phyloP scores from a whole-genome alignment of 1,140 invertebrate species.

The Notospermus geniculatus region DNA sequence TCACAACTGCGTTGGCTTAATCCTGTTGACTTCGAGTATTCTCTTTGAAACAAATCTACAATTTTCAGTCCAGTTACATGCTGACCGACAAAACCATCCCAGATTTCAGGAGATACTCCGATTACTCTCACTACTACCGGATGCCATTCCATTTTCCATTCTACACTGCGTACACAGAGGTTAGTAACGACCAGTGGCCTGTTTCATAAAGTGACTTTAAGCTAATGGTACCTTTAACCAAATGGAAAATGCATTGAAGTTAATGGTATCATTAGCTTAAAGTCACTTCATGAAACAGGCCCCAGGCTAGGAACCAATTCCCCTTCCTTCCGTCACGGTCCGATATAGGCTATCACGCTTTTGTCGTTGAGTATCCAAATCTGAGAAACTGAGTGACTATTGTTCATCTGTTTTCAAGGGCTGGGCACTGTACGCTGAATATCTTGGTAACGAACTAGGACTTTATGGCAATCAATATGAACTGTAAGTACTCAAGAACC shows the following conservation, averaged over 20 bases:
- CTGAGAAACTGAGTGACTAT: too few species aligned
- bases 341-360: too few species aligned
- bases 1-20: conserved; percentile 6
- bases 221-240: too few species aligned
- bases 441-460: conserved; percentile 54
- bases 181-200: conserved; percentile 24
- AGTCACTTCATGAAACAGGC: too few species aligned
- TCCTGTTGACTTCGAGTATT: not conserved
- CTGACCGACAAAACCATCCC: conserved; percentile 33
- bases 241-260: too few species aligned
- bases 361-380: too few species aligned
- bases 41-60: too few species aligned
- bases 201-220: too few species aligned
- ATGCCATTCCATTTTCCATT: conserved; percentile 54
- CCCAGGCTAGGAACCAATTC: too few species aligned
- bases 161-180: conserved; percentile 53
- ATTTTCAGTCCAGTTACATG: conserved; percentile 29
- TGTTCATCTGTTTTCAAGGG: conserved; percentile 27
- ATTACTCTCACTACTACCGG: conserved; percentile 38
- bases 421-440: conserved; percentile 44
- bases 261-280: too few species aligned
- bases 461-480: conserved; percentile 47
- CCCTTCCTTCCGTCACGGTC: too few species aligned
- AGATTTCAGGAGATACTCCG: conserved; percentile 35
- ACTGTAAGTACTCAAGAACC: conserved; percentile 36